These are phyloP conservation scores for Lepidurus apus DNA, from an alignment of 1,140 invertebrate genomes.

Conservation along the genomic window DNA sequence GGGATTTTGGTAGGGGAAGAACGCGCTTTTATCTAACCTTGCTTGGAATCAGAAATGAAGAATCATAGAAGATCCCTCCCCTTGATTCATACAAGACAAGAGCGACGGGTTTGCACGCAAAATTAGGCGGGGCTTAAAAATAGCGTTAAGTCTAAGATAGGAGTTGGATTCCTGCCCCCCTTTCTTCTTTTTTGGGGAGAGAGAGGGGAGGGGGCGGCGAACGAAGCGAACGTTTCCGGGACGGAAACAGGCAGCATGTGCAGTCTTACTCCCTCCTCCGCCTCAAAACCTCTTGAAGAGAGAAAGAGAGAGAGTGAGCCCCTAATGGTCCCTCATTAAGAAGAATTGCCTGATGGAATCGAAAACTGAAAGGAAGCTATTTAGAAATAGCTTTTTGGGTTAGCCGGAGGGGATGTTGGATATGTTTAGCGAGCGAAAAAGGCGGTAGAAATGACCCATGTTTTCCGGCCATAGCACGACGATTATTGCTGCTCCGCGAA, in stretches of 20 bases:
- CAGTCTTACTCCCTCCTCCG: neutral
- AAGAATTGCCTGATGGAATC: slow-evolving; percentile 22
- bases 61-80: neutral
- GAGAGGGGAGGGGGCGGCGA: neutral
- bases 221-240: neutral
- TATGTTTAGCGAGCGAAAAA: slow-evolving; percentile 26
- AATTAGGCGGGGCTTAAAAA: neutral
- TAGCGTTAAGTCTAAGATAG: neutral
- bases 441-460: slow-evolving; percentile 24
- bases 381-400: slow-evolving; percentile 20
- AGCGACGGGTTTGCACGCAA: neutral
- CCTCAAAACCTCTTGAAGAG: slow-evolving; percentile 8
- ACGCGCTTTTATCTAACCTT: slow-evolving; percentile 9
- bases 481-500: slow-evolving; percentile 23
- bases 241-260: slow-evolving; percentile 17
- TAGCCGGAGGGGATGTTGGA: neutral
- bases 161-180: neutral
- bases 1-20: neutral
- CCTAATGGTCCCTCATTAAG: slow-evolving; percentile 14
- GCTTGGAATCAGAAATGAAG: neutral
- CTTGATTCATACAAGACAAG: neutral
- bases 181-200: neutral
- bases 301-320: neutral
- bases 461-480: slow-evolving; percentile 2
- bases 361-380: slow-evolving; percentile 16